These are phyloP conservation scores for Myotis findleyi DNA, from an alignment of 2,797 vertebrate genomes.

Conservation along the genomic window DNA sequence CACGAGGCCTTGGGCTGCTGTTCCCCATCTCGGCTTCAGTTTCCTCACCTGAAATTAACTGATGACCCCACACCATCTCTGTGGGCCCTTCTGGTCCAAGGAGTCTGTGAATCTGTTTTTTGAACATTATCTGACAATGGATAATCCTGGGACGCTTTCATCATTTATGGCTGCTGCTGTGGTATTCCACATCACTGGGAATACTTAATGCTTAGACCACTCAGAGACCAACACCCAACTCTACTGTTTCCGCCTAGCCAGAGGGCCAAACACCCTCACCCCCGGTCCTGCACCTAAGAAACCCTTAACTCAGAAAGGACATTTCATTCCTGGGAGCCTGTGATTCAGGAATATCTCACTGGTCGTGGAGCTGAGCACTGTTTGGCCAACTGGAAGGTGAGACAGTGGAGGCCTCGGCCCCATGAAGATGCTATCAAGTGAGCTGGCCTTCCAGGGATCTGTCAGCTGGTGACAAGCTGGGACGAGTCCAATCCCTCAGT, in stretches of 20 bases:
- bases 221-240: background rate
- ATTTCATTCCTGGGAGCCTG: slow-evolving; percentile 19
- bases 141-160: background rate
- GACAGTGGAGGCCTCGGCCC: background rate
- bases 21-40: background rate
- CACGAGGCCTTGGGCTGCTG: background rate
- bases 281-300: background rate
- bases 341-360: slow-evolving; percentile 16
- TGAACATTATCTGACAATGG: background rate
- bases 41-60: background rate
- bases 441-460: background rate
- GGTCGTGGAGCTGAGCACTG: background rate
- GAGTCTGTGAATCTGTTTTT: background rate
- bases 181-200: background rate
- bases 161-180: background rate
- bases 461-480: background rate
- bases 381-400: background rate
- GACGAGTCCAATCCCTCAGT: background rate
- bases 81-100: background rate
- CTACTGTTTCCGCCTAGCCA: background rate
- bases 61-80: background rate
- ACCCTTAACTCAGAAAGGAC: slow-evolving; percentile 11
- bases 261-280: background rate
- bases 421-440: background rate
- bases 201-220: background rate